Evolutionary conservation across 2,888 invertebrate species (phyloP).

Genomic region (Metopia argyrocephala): DNA sequence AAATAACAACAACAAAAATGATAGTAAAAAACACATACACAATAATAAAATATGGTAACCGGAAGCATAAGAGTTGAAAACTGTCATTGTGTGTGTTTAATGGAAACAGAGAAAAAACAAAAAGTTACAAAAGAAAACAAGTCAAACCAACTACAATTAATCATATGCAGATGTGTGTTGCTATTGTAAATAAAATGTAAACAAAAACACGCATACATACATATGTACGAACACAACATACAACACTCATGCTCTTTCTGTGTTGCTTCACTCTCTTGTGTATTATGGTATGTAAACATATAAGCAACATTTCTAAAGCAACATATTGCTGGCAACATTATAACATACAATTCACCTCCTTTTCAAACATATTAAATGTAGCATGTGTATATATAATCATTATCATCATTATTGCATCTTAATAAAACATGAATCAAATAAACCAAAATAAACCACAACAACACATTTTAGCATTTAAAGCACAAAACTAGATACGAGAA

Average conservation of each 20-base stretch:
- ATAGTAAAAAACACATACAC: background rate
- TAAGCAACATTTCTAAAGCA: background rate
- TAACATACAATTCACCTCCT: constrained; percentile 24
- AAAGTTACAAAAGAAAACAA: background rate
- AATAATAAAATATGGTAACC: constrained; percentile 15
- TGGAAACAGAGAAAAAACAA: background rate
- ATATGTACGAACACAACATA: background rate
- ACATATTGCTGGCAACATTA: constrained; percentile 44
- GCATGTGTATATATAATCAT: constrained; percentile 18
- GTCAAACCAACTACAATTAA: constrained; percentile 49
- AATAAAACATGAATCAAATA: constrained; percentile 60
- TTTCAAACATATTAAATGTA: background rate
- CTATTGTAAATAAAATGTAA: constrained; percentile 30
- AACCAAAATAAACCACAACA: constrained; percentile 63
- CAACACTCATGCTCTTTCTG: background rate
- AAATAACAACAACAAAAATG: background rate
- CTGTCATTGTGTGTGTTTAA: constrained; percentile 1
- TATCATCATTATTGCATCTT: constrained; percentile 52
- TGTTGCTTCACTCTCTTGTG: background rate
- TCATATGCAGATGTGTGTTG: constrained; percentile 55
- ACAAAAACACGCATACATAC: background rate
- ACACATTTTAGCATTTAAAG: constrained; percentile 61
- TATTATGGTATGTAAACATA: background rate
- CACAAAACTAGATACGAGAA: constrained; percentile 42
- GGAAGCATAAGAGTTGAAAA: constrained; percentile 34